phyloP scores from a whole-genome alignment of 30 jellyfish, hydroid and myxozoan genomes.

The Turritopsis rubra region DNA sequence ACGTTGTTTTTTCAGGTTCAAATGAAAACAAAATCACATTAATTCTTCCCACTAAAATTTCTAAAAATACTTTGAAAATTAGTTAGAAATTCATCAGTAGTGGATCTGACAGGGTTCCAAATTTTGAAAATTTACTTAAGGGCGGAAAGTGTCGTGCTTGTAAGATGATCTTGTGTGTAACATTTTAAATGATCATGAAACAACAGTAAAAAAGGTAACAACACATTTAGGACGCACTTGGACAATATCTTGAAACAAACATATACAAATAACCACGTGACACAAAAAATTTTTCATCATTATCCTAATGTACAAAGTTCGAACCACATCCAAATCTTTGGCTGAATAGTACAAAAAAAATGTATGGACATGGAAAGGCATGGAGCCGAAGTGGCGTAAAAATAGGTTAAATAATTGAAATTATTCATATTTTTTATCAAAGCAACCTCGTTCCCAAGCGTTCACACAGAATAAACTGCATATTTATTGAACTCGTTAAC shows the following conservation, averaged over 20 bases:
- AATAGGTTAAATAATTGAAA: not conserved
- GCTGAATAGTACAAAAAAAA: not conserved
- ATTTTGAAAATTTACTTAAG: too few species aligned
- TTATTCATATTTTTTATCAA: not conserved
- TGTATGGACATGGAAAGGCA: not conserved
- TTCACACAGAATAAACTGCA: too few species aligned
- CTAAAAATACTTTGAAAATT: too few species aligned
- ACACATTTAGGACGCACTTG: not conserved
- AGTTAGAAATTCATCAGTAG: too few species aligned
- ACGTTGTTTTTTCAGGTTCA: too few species aligned
- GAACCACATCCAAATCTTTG: not conserved
- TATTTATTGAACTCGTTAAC: too few species aligned
- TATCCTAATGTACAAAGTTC: not conserved
- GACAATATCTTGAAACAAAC: not conserved
- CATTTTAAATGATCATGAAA: too few species aligned
- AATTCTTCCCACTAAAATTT: too few species aligned
- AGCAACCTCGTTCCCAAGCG: not conserved
- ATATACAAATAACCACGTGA: not conserved
- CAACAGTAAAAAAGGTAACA: not conserved
- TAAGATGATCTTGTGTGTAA: too few species aligned
- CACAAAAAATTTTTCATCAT: not conserved
- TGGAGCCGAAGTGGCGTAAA: not conserved
- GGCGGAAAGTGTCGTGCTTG: too few species aligned
- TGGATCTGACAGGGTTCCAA: too few species aligned
- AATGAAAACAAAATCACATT: too few species aligned